Conservation (phyloP, 2,113 vertebrate species). For the Ptychochromis oligacanthus region DNA sequence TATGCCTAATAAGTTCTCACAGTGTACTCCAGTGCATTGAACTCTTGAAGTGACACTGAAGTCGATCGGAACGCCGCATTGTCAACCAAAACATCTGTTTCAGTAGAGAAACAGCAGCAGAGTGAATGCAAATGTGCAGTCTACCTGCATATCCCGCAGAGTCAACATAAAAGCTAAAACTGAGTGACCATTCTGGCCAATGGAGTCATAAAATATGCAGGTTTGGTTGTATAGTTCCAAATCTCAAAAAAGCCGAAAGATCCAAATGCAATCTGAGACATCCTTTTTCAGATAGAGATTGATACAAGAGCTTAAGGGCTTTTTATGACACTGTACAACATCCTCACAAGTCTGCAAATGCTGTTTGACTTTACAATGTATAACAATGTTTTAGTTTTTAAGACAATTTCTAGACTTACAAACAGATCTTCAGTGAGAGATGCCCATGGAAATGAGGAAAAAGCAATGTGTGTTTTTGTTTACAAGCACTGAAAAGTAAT, state of each 20-base stretch:
- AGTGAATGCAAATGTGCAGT: background rate
- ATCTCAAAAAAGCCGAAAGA: background rate
- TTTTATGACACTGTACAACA: background rate
- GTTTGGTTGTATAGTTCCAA: background rate
- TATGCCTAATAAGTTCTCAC: background rate
- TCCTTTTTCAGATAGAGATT: background rate
- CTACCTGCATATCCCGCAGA: background rate
- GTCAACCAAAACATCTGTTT: background rate
- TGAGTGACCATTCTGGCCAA: background rate
- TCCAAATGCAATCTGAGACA: background rate
- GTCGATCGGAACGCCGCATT: background rate
- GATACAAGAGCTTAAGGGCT: background rate
- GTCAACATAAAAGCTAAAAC: background rate
- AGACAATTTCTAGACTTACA: no score
- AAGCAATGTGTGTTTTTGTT: slow-evolving; percentile 31
- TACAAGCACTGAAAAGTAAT: slow-evolving; percentile 24
- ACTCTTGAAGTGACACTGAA: background rate
- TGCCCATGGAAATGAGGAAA: background rate
- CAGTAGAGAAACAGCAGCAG: background rate
- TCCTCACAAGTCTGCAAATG: background rate
- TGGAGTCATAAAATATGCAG: background rate
- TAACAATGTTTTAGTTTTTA: background rate
- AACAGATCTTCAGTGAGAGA: background rate
- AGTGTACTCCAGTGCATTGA: background rate
- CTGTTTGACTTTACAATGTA: background rate